Conservation (phyloP, 2,888 invertebrate species). For the Cotesia congregata region DNA sequence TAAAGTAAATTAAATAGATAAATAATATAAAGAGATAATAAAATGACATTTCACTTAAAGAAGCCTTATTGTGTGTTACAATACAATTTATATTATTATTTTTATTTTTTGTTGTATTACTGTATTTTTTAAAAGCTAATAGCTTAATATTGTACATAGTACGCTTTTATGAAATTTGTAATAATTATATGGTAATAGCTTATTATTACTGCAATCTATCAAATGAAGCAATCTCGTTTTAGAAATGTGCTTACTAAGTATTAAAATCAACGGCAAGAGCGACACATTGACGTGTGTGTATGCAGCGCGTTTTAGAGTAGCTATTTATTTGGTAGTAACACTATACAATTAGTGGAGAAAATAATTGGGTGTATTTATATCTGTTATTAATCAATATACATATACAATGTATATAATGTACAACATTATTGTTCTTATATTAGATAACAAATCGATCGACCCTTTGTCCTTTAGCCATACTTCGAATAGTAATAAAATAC, state of each 20-base stretch:
- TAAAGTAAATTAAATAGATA: background rate
- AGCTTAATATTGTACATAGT: no score
- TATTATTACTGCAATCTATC: no score
- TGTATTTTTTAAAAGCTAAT: background rate
- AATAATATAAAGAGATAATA: background rate
- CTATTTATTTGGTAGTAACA: background rate
- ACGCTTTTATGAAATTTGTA: no score
- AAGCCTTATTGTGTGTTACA: background rate
- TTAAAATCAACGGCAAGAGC: slow-evolving; percentile 4
- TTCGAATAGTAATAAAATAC: background rate
- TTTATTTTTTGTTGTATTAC: background rate
- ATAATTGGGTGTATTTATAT: background rate
- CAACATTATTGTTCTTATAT: background rate
- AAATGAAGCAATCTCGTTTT: no score
- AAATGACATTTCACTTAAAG: background rate
- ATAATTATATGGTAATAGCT: no score
- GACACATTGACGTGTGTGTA: background rate
- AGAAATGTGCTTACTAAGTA: background rate
- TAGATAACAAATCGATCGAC: background rate
- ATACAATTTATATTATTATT: background rate
- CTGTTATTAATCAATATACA: no score
- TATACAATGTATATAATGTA: no score
- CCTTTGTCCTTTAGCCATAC: background rate
- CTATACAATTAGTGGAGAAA: background rate
- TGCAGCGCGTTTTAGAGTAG: background rate